Evolutionary conservation across 2,888 invertebrate species (phyloP).

Genomic region (Heteromyza rotundicornis): DNA sequence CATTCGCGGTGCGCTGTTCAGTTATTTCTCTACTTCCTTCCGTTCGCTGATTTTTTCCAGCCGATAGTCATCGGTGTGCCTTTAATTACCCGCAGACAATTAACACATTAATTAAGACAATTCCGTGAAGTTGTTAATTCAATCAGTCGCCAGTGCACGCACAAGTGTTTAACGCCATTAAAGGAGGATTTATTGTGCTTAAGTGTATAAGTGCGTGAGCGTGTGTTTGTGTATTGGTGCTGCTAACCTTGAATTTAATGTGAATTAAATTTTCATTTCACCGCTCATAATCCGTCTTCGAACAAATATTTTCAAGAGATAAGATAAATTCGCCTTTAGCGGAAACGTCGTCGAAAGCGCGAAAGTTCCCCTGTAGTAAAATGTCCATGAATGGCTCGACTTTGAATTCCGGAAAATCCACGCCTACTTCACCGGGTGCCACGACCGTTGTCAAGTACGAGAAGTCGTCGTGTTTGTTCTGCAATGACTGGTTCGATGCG

Average conservation of each 20-base stretch:
- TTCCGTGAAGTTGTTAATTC: not conserved
- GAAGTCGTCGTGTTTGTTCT: conserved; percentile 72
- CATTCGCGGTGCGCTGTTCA: not conserved
- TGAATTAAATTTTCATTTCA: not conserved
- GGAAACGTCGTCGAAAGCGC: not conserved
- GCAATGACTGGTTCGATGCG: conserved; percentile 71
- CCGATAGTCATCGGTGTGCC: not conserved
- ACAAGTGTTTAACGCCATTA: not conserved
- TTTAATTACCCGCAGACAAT: not conserved
- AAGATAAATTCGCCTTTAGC: not conserved
- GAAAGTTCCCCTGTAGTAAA: not conserved
- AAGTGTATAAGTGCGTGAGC: not conserved
- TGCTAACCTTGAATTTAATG: conserved; percentile 1
- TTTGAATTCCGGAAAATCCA: not conserved
- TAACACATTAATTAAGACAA: not conserved
- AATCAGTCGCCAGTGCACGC: not conserved
- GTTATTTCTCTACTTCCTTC: no score
- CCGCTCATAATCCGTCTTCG: not conserved
- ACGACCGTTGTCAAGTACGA: conserved; percentile 60
- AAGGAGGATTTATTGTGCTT: not conserved
- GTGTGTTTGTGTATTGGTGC: not conserved
- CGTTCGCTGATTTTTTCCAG: not conserved
- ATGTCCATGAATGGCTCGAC: conserved; percentile 2
- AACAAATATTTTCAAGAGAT: not conserved
- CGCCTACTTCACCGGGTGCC: conserved; percentile 30